Evolutionary conservation across 2,797 vertebrate genomes (phyloP).

Genomic region (Spinus olivaceus): DNA sequence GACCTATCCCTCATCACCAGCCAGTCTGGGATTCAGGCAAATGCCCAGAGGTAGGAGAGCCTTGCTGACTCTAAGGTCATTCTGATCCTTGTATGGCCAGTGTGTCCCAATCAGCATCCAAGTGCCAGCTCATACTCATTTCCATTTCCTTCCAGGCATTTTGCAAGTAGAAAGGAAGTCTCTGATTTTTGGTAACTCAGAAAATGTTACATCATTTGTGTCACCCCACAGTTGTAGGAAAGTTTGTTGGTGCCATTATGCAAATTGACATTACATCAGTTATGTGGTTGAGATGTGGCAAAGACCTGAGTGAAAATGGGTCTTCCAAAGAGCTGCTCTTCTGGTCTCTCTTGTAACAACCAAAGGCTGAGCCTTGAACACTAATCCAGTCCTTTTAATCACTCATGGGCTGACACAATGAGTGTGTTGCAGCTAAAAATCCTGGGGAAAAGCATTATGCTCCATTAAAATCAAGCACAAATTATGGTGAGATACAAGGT

Average conservation of each 20-base stretch:
- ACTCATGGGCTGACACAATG: background rate
- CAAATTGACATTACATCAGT: background rate
- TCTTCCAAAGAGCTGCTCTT: background rate
- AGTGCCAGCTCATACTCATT: background rate
- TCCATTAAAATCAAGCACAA: background rate
- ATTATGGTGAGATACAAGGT: accelerated
- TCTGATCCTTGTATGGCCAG: too few relatives aligned
- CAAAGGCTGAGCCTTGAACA: background rate
- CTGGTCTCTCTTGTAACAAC: background rate
- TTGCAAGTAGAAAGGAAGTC: background rate
- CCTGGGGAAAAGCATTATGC: background rate
- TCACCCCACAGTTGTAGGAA: background rate
- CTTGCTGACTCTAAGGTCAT: background rate
- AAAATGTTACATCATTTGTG: background rate
- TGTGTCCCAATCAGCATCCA: background rate
- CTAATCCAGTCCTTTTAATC: background rate
- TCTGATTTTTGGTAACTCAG: background rate
- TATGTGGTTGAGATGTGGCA: background rate
- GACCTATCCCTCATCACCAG: background rate
- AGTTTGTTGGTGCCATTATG: background rate
- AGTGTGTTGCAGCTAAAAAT: background rate
- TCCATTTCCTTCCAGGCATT: background rate
- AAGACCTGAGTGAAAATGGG: background rate
- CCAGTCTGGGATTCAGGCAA: background rate
- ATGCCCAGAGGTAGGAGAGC: background rate